phyloP scores from a whole-genome alignment of 2,888 invertebrate genomes.

The Seladonia tumulorum region DNA sequence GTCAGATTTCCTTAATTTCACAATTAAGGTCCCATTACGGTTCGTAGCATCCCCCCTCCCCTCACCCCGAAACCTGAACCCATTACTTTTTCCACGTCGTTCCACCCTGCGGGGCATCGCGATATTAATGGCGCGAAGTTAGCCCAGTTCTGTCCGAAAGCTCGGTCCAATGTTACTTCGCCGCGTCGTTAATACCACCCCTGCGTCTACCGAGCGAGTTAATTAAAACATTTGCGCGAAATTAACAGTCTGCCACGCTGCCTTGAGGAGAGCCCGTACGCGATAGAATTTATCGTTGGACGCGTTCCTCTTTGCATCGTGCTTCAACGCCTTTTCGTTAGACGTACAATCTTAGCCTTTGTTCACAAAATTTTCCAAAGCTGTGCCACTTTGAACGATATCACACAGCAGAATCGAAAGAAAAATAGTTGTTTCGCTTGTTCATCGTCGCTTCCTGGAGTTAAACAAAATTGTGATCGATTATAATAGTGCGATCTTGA shows the following conservation, averaged over 20 bases:
- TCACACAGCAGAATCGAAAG: no score
- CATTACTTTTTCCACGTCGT: constrained; percentile 52
- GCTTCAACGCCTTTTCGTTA: neutral
- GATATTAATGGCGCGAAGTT: constrained; percentile 61
- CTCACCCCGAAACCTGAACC: constrained; percentile 12
- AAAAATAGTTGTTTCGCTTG: no score
- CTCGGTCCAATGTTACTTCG: constrained; percentile 43
- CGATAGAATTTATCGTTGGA: neutral
- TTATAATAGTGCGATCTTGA: no score
- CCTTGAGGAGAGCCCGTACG: constrained; percentile 1
- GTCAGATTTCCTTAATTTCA: constrained; percentile 49
- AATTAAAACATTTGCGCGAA: constrained; percentile 56
- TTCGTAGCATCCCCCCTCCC: neutral
- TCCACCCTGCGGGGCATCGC: constrained; percentile 48
- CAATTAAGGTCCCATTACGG: constrained; percentile 43
- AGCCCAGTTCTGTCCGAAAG: constrained; percentile 55
- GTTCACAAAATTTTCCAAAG: no score
- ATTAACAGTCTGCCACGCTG: constrained; percentile 35
- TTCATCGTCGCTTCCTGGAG: no score
- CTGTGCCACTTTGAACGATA: no score
- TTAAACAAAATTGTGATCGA: neutral
- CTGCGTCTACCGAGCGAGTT: constrained; percentile 40
- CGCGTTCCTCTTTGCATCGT: neutral
- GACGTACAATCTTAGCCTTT: neutral
- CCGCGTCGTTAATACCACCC: constrained; percentile 48